Evolutionary conservation across 2,113 vertebrate species (phyloP), one percentile per base, ranked within the genome.

Genomic region (Channa maculata): DNA sequence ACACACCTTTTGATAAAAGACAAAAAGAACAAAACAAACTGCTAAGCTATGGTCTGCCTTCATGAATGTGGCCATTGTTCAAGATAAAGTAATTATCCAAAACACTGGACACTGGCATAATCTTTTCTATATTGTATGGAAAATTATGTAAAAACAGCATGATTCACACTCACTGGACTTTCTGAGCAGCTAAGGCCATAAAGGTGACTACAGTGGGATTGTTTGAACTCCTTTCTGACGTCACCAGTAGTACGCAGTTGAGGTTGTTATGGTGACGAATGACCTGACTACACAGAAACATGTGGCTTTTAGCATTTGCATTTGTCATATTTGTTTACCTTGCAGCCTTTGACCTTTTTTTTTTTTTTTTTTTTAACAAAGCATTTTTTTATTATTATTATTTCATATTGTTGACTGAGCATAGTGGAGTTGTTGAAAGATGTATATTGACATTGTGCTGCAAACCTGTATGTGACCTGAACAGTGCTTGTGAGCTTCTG

Each of bases 51-150:
- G 78, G 86, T 88, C 84, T 88, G 64, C 67, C 63, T 63, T 54
- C 57, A 91, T 94, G 89, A 94, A 93, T 93, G 92, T 88, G 73
- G 38, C 90, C 77, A 93, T 95, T 94, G 92, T 95, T 91, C 72
- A 71, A 71, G 84, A 79, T 80, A 66, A 68, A 75, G 79, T 80
- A 79, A 92, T 92, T 93, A 94, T 93, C 87, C 88, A 90, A 89
- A 89, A 82, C 88, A 85, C 77, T 67, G 73, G 64, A 88, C 83
- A 77, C 82, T 72, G 82, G 66, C 86, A 85, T 91, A 87, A 92
- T 92, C 91, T 88, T 79, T 83, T 85, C 80, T 86, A 81, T 87
- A 85, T 91, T 89, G 79, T 92, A 93, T 91, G 91, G 86, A 94
- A 92, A 94, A 92, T 89, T 92, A 93, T 93, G 92, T 93, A 94